Conservation (phyloP, 2,797 vertebrate species). For the Lates japonicus region DNA sequence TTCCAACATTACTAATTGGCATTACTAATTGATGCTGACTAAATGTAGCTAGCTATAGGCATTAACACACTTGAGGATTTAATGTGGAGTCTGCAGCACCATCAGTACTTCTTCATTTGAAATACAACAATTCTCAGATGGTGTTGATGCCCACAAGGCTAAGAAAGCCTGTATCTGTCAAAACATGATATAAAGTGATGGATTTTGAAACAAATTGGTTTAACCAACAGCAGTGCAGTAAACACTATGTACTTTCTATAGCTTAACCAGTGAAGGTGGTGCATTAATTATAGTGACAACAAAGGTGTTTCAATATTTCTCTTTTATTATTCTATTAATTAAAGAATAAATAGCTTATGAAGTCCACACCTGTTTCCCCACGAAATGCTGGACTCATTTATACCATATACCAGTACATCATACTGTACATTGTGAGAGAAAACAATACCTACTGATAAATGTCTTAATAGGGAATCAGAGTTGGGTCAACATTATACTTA, state of each 20-base stretch:
- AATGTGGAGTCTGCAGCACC: constrained; percentile 22
- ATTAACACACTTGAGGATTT: constrained; percentile 34
- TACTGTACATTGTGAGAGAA: background rate
- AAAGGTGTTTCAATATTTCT: background rate
- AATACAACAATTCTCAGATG: constrained; percentile 18
- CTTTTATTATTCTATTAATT: background rate
- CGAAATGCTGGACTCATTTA: background rate
- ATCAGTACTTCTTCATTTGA: constrained; percentile 21
- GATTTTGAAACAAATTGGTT: constrained; percentile 16
- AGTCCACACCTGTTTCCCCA: background rate
- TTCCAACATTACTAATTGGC: constrained; percentile 46
- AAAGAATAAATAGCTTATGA: background rate
- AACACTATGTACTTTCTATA: background rate
- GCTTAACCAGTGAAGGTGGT: background rate
- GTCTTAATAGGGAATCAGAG: background rate
- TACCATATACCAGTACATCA: background rate
- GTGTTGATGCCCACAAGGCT: constrained; percentile 19
- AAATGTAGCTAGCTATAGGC: constrained; percentile 45
- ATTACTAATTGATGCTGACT: constrained; percentile 48
- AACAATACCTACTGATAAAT: background rate
- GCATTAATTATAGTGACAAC: background rate
- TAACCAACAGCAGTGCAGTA: constrained; percentile 1
- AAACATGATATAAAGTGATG: constrained; percentile 11
- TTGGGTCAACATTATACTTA: background rate
- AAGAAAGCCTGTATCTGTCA: background rate